Percentiles rank a stretch among this genome's conserved stretches.
Evolutionary conservation across 2,113 vertebrate species (phyloP).

Genomic region (Planiliza haematocheilus): DNA sequence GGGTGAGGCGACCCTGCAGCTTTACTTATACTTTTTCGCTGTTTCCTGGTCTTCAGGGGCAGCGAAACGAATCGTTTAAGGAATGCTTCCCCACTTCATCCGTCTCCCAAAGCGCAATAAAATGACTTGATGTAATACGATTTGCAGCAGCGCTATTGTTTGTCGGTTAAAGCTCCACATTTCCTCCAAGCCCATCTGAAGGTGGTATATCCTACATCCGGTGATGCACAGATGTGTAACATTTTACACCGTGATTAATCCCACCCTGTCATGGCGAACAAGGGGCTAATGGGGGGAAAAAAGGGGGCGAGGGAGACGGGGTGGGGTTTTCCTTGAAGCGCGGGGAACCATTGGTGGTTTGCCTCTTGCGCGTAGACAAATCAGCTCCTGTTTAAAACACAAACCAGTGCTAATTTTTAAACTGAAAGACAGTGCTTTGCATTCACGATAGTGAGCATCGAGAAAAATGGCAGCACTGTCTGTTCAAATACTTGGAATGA

Average conservation of each 20-base stretch:
- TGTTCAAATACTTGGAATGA: too few relatives aligned
- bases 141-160: slow-evolving; percentile 70
- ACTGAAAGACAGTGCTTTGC: neutral
- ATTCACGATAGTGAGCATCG: neutral
- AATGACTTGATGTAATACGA: slow-evolving; percentile 37
- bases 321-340: slow-evolving; percentile 47
- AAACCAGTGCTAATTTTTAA: neutral
- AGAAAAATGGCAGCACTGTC: too few relatives aligned
- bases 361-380: slow-evolving; percentile 15
- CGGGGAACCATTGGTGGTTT: slow-evolving; percentile 31
- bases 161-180: slow-evolving; percentile 69
- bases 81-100: neutral
- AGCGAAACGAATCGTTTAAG: neutral
- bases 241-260: slow-evolving; percentile 77
- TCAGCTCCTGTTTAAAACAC: slow-evolving; percentile 1
- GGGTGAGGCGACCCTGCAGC: too few relatives aligned
- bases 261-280: slow-evolving; percentile 70
- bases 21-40: too few relatives aligned
- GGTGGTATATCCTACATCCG: slow-evolving; percentile 68
- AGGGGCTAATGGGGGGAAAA: slow-evolving; percentile 68
- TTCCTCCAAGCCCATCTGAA: slow-evolving; percentile 66
- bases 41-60: neutral
- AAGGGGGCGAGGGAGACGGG: slow-evolving; percentile 38
- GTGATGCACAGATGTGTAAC: slow-evolving; percentile 69
- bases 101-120: slow-evolving; percentile 26